These are phyloP conservation scores for Eira barbara DNA, from an alignment of 2,113 vertebrate species.

Conservation along the genomic window DNA sequence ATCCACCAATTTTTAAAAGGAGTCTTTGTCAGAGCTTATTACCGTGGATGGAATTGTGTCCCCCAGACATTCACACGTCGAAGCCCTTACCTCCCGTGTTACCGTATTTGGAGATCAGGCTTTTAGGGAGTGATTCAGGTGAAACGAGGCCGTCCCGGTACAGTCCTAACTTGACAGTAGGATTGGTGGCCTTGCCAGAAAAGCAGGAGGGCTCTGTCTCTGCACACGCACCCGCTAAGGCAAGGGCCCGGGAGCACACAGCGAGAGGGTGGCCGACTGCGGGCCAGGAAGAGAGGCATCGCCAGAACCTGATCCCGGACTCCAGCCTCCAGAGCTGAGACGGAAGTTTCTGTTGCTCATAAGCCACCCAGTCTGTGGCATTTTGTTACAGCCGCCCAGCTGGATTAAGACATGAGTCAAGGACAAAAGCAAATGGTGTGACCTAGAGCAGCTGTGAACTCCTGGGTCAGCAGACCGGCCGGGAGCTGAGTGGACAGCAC, in stretches of 20 bases:
- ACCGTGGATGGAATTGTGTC: not conserved
- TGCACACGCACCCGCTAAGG: rapidly evolving
- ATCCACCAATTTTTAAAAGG: not conserved
- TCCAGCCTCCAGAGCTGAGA: not conserved
- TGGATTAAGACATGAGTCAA: not conserved
- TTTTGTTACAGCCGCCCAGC: not conserved
- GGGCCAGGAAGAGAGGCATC: too few relatives aligned
- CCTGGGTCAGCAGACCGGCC: not conserved
- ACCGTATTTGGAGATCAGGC: not conserved
- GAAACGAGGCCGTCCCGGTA: not conserved
- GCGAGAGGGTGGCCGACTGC: rapidly evolving
- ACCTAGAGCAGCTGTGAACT: not conserved
- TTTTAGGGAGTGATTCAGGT: not conserved
- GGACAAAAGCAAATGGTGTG: not conserved
- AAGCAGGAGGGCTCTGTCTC: not conserved
- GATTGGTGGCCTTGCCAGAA: not conserved
- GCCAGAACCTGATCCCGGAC: rapidly evolving
- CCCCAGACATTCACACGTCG: not conserved
- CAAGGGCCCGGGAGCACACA: not conserved
- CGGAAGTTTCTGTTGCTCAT: not conserved
- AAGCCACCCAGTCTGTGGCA: not conserved
- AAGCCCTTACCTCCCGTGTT: not conserved
- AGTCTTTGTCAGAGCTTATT: not conserved
- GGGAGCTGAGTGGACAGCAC: not conserved
- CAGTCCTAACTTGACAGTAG: not conserved